Evolutionary conservation across 2,797 vertebrate genomes (phyloP), one percentile per base, ranked within the genome.

Genomic region (Sitta carolinensis): DNA sequence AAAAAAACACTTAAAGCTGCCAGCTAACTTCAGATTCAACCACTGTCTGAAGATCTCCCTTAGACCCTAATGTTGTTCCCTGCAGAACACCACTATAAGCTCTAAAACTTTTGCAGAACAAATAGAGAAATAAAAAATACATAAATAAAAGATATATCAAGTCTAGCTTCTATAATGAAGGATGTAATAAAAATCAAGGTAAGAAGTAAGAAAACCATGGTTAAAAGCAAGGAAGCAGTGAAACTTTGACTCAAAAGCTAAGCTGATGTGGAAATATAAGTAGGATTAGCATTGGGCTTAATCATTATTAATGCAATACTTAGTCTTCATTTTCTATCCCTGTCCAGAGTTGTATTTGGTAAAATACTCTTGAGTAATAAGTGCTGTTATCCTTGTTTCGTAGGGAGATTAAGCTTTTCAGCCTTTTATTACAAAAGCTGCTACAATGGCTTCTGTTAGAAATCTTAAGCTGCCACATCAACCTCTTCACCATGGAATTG

Each of bases 291-390:
- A 83, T 74, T 43, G 64, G 30, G 16, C n/a, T 93, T 86, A 76
- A 91, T 84, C 38, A 63, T 74, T 93, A 78, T 62, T 90, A 86
- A 76, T 78, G 66, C 27, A 92, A 61, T 89, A 82, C 26, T 93
- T 91, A 67, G 63, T 73, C 57, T 88, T 88, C 9, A 40, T 94
- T 90, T 92, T 76, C 38, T 27, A 20, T 59, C 79, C 22, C 45
- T 82, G 64, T 77, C 27, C 57, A 70, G 75, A 73, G 77, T 68
- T 88, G 57, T 22, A n/a, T 78, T 89, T 80, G 38, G 43, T 61
- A 78, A 88, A 91, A 85, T n/a, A 23, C 30, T 81, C 47, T 66
- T 86, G 51, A 86, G 63, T 88, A 94, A 57, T 62, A 86, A 73
- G 16, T 55, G 42, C 32, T 68, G 38, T 74, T 93, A 61, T 88